These are phyloP conservation scores for Miichthys miiuy DNA, from an alignment of 2,797 vertebrate species.

Conservation along the genomic window DNA sequence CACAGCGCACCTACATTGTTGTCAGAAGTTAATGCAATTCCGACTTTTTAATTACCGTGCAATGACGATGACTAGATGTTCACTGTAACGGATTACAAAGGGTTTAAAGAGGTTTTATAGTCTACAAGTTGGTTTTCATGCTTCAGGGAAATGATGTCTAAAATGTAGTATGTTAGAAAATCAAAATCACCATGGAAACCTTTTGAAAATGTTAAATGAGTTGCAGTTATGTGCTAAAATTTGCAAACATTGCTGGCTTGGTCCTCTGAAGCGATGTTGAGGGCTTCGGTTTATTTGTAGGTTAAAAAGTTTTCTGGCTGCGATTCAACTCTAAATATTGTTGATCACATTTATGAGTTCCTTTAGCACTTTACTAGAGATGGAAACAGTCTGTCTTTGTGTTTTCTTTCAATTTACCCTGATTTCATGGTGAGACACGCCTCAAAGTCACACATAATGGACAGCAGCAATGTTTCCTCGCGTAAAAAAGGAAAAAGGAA, in stretches of 20 bases:
- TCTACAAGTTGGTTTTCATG: not conserved
- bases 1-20: not conserved
- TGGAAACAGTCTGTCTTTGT: not conserved
- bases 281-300: not conserved
- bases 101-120: too few species aligned
- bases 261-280: not conserved
- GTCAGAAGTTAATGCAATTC: too few species aligned
- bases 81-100: not conserved
- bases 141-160: not conserved
- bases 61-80: not conserved
- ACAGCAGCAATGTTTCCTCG: constrained; percentile 3
- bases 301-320: not conserved
- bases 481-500: not conserved
- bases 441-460: constrained; percentile 25
- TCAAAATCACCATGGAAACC: not conserved
- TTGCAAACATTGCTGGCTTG: not conserved
- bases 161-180: not conserved
- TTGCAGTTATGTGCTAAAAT: not conserved
- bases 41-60: not conserved
- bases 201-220: not conserved
- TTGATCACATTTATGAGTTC: not conserved
- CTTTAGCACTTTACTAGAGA: not conserved
- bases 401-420: not conserved
- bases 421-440: constrained; percentile 7
- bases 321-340: not conserved